Evolutionary conservation across 2,797 vertebrate species (phyloP).

Genomic region (Lycodopsis pacificus): DNA sequence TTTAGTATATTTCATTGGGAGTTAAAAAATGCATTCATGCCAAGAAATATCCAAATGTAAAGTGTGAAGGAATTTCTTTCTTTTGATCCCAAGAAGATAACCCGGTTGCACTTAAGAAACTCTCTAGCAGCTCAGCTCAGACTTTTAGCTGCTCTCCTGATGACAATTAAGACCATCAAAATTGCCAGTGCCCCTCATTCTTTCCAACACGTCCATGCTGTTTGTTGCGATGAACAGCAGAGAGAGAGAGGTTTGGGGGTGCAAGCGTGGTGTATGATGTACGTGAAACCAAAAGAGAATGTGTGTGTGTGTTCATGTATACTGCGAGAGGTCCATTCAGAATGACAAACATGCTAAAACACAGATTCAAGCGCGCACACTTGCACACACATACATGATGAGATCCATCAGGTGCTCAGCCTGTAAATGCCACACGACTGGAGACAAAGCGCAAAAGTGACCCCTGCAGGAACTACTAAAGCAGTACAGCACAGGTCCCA

Average conservation of each 20-base stretch:
- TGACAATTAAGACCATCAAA: not conserved
- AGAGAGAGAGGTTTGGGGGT: not conserved
- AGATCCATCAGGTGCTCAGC: not conserved
- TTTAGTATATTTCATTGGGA: too few relatives aligned
- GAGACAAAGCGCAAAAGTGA: slow-evolving; percentile 29
- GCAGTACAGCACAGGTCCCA: slow-evolving; percentile 8
- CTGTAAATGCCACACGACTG: not conserved
- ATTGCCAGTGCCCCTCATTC: not conserved
- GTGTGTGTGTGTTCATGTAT: not conserved
- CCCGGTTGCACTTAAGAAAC: not conserved
- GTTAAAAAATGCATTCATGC: too few relatives aligned
- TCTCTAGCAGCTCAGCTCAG: not conserved
- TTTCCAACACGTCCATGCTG: not conserved
- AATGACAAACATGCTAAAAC: not conserved
- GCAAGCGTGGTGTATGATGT: not conserved
- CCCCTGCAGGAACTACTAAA: slow-evolving; percentile 20
- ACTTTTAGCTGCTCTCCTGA: not conserved
- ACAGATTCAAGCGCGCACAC: not conserved
- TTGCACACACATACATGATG: not conserved
- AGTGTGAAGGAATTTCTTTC: too few relatives aligned
- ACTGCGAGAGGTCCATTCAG: not conserved
- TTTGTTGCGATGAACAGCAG: not conserved
- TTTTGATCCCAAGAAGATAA: not conserved
- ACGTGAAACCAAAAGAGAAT: not conserved
- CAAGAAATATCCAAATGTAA: too few relatives aligned